Percentiles rank a stretch among this genome's conserved stretches.
phyloP scores from a whole-genome alignment of 2,888 invertebrate species.

The Belgica antarctica region DNA sequence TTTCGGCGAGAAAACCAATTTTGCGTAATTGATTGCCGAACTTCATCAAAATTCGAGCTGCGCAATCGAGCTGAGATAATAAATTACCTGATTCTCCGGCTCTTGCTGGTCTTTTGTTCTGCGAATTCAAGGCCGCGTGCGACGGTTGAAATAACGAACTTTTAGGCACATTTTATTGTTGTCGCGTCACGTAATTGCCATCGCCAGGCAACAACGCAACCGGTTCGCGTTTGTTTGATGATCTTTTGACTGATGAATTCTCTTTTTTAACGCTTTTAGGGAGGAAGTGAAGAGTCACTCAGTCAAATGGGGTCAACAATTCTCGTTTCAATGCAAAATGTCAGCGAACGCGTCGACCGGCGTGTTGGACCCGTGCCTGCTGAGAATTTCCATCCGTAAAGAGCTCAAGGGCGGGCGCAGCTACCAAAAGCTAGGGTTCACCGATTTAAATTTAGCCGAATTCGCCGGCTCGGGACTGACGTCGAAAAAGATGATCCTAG shows the following conservation, averaged over 20 bases:
- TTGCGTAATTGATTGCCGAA: neutral
- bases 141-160: neutral
- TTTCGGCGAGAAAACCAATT: neutral
- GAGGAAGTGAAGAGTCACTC: slow-evolving; percentile 92
- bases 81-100: no score
- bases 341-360: slow-evolving; percentile 93
- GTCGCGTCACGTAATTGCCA: neutral
- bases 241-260: slow-evolving; percentile 6
- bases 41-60: neutral
- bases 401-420: slow-evolving; percentile 68
- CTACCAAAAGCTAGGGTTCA: slow-evolving; percentile 86
- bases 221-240: neutral
- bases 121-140: neutral
- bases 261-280: slow-evolving; percentile 59
- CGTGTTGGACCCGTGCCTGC: slow-evolving; percentile 86
- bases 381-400: slow-evolving; percentile 93
- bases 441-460: slow-evolving; percentile 94
- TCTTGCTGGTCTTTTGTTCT: neutral
- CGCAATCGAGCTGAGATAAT: no score
- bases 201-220: no score
- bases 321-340: slow-evolving; percentile 95
- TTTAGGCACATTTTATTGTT: neutral
- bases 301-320: slow-evolving; percentile 88
- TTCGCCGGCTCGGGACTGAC: slow-evolving; percentile 90
- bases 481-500: slow-evolving; percentile 82